Percentiles rank a stretch among this genome's conserved stretches.
Evolutionary conservation across 2,113 vertebrate species (phyloP).

Genomic region (Corvus cornix): DNA sequence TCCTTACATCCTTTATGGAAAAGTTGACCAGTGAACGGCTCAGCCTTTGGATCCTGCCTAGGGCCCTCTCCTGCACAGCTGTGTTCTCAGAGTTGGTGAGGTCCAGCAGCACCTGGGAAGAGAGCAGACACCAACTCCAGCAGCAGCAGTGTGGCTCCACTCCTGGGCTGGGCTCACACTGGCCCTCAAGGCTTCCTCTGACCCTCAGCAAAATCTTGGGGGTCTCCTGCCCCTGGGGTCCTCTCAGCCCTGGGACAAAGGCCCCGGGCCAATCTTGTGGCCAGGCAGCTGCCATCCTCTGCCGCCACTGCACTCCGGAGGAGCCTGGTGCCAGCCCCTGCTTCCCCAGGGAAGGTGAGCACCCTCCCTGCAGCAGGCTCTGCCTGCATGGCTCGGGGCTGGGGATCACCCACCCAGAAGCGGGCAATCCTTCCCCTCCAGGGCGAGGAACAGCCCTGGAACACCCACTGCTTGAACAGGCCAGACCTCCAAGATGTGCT

Average conservation of each 20-base stretch:
- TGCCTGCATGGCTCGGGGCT: too few relatives aligned
- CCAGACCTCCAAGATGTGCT: neutral
- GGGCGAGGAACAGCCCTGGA: too few relatives aligned
- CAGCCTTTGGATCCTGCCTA: neutral
- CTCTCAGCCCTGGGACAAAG: neutral
- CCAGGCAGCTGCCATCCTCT: neutral
- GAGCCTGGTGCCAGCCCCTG: too few relatives aligned
- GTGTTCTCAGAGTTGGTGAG: neutral
- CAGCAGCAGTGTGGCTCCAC: neutral
- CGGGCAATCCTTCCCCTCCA: too few relatives aligned
- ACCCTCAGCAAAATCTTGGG: neutral
- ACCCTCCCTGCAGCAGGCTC: too few relatives aligned
- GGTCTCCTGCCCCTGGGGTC: neutral
- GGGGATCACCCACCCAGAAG: too few relatives aligned
- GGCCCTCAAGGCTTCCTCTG: neutral
- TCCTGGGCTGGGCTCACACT: neutral
- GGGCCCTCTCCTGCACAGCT: neutral
- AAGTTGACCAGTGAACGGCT: neutral
- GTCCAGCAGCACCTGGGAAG: neutral
- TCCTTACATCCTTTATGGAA: neutral
- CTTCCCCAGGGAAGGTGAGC: too few relatives aligned
- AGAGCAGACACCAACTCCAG: neutral
- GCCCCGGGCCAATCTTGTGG: neutral
- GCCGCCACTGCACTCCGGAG: too few relatives aligned
- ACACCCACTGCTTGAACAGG: too few relatives aligned